phyloP scores from a whole-genome alignment of 1,140 invertebrate species.

The Drosophila sproati region DNA sequence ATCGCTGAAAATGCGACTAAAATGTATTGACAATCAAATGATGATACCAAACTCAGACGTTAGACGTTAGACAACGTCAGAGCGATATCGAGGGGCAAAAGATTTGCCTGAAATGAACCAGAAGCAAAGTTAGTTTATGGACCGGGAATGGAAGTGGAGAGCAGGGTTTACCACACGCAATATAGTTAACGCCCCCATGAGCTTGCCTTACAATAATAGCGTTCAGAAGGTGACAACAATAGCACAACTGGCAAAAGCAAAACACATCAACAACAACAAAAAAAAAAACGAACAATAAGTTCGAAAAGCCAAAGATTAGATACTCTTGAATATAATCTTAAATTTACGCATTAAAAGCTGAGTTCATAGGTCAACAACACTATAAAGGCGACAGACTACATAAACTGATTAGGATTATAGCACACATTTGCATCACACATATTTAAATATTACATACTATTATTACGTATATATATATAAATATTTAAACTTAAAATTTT shows the following conservation, averaged over 20 bases:
- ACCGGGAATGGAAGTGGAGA: not conserved
- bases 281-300: slow-evolving; percentile 1
- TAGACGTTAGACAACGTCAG: slow-evolving; percentile 33
- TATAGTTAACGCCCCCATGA: slow-evolving; percentile 22
- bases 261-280: slow-evolving; percentile 12
- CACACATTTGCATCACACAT: no score
- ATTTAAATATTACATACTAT: no score
- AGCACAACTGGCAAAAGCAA: slow-evolving; percentile 9
- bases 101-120: slow-evolving; percentile 40
- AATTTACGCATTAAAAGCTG: not conserved
- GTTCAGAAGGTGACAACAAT: slow-evolving; percentile 22
- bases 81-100: slow-evolving; percentile 12
- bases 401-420: no score
- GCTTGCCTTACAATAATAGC: slow-evolving; percentile 33
- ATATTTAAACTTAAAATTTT: no score
- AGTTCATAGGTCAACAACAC: no score
- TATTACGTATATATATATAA: no score
- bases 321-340: slow-evolving; percentile 13
- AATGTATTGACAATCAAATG: slow-evolving; percentile 82
- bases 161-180: not conserved
- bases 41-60: slow-evolving; percentile 64
- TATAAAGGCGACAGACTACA: no score
- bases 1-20: slow-evolving; percentile 75
- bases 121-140: slow-evolving; percentile 46
- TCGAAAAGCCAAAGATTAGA: slow-evolving; percentile 36